Base-by-base conservation (phyloP, 2,113 vertebrate genomes). In the Ictalurus punctatus region DNA sequence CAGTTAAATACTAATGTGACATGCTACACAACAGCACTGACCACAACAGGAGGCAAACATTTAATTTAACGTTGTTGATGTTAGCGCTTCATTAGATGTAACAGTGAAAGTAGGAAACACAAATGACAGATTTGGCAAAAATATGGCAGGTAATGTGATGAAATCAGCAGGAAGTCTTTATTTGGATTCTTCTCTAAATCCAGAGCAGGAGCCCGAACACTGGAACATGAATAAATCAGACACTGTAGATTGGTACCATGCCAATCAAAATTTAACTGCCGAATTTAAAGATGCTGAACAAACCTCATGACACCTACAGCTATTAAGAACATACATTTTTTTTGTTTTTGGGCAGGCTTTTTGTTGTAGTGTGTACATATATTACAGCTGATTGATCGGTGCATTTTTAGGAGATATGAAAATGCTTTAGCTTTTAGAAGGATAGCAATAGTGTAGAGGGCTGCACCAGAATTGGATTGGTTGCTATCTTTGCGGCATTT, bases 181-280 rank as follows among this genome's bases (percentile, higher is more conserved):
- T 34, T 73, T 30, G 10, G 37, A 40, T 54, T 81, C 44, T 79
- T 63, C 12, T 56, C 13, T 81, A 23, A 67, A 54, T 21, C 58
- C 76, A 67, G 58, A 44, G 85, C 56, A 78, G 34, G 71, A 48
- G 54, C 21, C 37, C 44, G 23, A 86, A 40, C 73, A 78, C 17
- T 19, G 65, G 74, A 81, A 37, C 76, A 34, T 30, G 10, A 17
- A 17, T 30, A 40, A 63, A 85, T 73, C 10, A 13, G 52, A 87
- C 27, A 67, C 74, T 34, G 84, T 54, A 40, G 59, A 61, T 67
- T n/a, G n/a, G 74, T 34, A 54, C 16, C 86, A 65, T 23, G 25
- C 12, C 52, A n/a, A 87, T 79, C 63, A 63, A 65, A 63, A 87
- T 65, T 34, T 52, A 80, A 52, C 59, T n/a, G 37, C 74, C 48